Evolutionary conservation across 2,797 vertebrate species (phyloP).

Genomic region (Monodelphis domestica): DNA sequence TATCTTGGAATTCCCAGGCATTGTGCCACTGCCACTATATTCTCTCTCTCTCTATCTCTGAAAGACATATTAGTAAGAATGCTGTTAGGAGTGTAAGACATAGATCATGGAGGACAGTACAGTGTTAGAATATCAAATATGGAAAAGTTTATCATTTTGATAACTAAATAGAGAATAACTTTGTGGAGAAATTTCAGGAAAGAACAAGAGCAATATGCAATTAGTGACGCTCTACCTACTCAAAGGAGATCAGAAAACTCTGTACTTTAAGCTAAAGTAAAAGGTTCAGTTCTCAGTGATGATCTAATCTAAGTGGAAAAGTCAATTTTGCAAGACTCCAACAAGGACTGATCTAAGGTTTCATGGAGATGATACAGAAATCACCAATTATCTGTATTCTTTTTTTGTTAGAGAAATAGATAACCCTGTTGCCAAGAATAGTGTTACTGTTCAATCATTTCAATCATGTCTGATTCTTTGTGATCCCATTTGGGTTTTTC

Average conservation of each 20-base stretch:
- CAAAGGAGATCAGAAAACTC: neutral
- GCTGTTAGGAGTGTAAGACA: too few relatives aligned
- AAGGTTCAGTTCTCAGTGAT: neutral
- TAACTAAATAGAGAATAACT: too few relatives aligned
- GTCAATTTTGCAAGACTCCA: neutral
- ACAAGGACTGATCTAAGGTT: neutral
- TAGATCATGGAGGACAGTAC: too few relatives aligned
- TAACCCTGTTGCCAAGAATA: neutral
- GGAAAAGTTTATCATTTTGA: too few relatives aligned
- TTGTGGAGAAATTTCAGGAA: too few relatives aligned
- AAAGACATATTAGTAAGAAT: too few relatives aligned
- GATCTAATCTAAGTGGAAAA: neutral
- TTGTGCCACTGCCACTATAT: too few relatives aligned
- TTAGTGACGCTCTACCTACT: too few relatives aligned
- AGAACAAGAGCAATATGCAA: too few relatives aligned
- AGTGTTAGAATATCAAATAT: too few relatives aligned
- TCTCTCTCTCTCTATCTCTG: too few relatives aligned
- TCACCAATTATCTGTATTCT: neutral
- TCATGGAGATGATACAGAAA: neutral
- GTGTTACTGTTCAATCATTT: neutral
- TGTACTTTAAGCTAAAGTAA: neutral
- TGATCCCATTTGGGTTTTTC: neutral
- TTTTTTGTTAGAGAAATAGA: neutral
- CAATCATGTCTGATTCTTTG: neutral
- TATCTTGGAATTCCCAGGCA: too few relatives aligned